phyloP scores from a whole-genome alignment of 2,113 vertebrate species.

The Hiodon alosoides region DNA sequence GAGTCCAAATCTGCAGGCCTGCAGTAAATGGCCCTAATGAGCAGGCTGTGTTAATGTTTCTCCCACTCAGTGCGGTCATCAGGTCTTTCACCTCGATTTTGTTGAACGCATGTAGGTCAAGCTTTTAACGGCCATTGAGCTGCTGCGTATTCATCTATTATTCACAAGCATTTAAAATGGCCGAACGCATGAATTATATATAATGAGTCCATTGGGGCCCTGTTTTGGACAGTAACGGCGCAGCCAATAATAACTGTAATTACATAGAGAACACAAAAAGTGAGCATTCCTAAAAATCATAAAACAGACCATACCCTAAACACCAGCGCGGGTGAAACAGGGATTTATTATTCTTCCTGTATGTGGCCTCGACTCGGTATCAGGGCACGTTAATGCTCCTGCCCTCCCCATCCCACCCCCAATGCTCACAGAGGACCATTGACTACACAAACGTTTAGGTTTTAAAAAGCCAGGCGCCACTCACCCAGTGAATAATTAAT shows the following conservation, averaged over 20 bases:
- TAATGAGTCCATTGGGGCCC: not conserved
- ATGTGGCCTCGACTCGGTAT: too few species aligned
- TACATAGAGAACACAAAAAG: not conserved
- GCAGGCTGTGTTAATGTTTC: not conserved
- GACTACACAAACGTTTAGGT: not conserved
- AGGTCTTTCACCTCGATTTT: too few species aligned
- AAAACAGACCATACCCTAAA: too few species aligned
- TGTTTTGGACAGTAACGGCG: not conserved
- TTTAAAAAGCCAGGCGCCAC: conserved; percentile 14
- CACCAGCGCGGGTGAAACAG: too few species aligned
- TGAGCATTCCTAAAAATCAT: not conserved
- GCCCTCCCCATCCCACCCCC: not conserved
- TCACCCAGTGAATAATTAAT: conserved; percentile 18
- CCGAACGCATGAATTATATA: conserved; percentile 10
- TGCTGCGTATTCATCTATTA: not conserved
- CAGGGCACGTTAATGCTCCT: not conserved
- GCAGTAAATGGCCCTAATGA: not conserved
- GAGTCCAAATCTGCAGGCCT: not conserved
- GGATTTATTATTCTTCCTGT: too few species aligned
- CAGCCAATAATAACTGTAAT: not conserved
- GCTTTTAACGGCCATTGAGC: not conserved
- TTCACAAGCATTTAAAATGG: conserved; percentile 4
- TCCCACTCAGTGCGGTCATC: too few species aligned
- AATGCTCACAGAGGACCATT: not conserved
- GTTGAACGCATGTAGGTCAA: not conserved